These are phyloP conservation scores for Ophiothrix spiculata DNA, from an alignment of 35 echinoderm and acorn worm species.

Conservation along the genomic window DNA sequence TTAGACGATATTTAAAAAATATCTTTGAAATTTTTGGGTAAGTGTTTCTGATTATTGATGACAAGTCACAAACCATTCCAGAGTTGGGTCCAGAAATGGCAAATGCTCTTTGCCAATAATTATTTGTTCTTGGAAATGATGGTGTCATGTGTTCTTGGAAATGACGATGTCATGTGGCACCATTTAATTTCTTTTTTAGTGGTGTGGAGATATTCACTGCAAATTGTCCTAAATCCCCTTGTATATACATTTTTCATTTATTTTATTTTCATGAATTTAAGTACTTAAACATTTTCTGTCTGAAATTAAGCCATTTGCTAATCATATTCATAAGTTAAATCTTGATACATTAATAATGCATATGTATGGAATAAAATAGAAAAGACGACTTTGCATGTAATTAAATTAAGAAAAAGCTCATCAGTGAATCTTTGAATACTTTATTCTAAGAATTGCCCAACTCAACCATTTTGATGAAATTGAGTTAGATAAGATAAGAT, in stretches of 20 bases:
- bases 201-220: background rate
- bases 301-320: background rate
- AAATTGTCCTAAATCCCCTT: background rate
- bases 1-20: too few species aligned
- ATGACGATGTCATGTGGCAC: background rate
- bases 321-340: background rate
- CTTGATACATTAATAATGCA: too few species aligned
- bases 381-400: background rate
- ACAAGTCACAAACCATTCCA: too few species aligned
- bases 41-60: too few species aligned
- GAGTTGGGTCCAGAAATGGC: too few species aligned
- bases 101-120: too few species aligned
- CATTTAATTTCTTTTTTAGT: background rate
- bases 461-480: too few species aligned
- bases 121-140: too few species aligned
- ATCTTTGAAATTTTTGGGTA: too few species aligned
- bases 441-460: too few species aligned
- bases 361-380: background rate
- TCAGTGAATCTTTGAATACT: too few species aligned
- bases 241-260: background rate
- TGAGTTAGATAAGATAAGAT: too few species aligned
- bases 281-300: background rate
- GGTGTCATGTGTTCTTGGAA: background rate
- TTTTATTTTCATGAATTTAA: background rate
- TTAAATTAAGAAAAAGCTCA: background rate